These are phyloP conservation scores for Acrobeloides nanus DNA, from an alignment of 2,888 invertebrate genomes.

Conservation along the genomic window DNA sequence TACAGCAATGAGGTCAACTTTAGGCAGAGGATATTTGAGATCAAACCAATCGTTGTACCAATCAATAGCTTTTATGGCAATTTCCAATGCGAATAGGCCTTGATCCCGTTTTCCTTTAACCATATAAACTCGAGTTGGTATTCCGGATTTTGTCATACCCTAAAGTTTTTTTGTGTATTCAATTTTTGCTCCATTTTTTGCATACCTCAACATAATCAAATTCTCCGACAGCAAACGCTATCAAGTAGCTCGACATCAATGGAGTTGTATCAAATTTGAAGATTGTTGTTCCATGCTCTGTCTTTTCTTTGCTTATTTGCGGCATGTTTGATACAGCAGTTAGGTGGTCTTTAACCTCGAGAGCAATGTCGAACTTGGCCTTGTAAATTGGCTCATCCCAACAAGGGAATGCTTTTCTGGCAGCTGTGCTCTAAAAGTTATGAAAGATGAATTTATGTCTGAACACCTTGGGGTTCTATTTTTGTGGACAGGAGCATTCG, in stretches of 20 bases:
- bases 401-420: conserved; percentile 78
- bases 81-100: conserved; percentile 80
- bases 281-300: conserved; percentile 54
- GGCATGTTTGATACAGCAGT: conserved; percentile 86
- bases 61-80: conserved; percentile 78
- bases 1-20: conserved; percentile 90
- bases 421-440: conserved; percentile 59
- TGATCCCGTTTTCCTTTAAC: conserved; percentile 82
- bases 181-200: not conserved
- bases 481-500: no score
- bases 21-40: conserved; percentile 86
- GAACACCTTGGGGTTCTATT: no score
- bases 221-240: conserved; percentile 87
- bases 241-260: conserved; percentile 87
- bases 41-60: conserved; percentile 91
- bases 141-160: conserved; percentile 61
- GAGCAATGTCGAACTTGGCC: conserved; percentile 73
- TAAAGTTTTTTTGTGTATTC: conserved; percentile 51
- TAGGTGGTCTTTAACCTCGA: conserved; percentile 72
- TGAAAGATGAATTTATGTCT: conserved; percentile 1
- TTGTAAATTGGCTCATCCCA: conserved; percentile 84
- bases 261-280: conserved; percentile 76
- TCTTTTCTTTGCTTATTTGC: conserved; percentile 12
- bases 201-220: conserved; percentile 80
- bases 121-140: conserved; percentile 64